phyloP scores from a whole-genome alignment of 2,888 invertebrate genomes.

The Amiota minor region DNA sequence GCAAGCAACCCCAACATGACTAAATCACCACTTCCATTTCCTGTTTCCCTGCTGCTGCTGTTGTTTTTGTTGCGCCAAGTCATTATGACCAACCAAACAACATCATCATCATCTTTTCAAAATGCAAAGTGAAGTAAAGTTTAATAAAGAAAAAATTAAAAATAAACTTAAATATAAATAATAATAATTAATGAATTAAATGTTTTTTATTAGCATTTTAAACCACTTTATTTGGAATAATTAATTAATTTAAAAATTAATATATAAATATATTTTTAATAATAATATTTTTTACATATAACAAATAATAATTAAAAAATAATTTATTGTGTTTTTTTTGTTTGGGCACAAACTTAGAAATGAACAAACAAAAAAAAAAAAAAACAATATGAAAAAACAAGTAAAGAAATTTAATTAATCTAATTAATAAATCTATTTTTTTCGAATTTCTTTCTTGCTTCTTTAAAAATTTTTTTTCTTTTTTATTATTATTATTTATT shows the following conservation, averaged over 20 bases:
- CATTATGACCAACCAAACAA: too few relatives aligned
- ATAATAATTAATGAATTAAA: too few relatives aligned
- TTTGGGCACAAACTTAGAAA: not conserved
- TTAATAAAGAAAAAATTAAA: too few relatives aligned
- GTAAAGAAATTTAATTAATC: conserved; percentile 37
- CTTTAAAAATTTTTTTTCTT: not conserved
- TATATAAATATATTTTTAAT: not conserved
- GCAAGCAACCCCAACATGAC: conserved; percentile 49
- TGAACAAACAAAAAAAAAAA: conserved; percentile 20
- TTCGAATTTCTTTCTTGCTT: not conserved
- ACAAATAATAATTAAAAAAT: conserved; percentile 6
- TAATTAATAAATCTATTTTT: not conserved
- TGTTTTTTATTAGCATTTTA: too few relatives aligned
- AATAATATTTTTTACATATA: not conserved
- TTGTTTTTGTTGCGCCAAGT: too few relatives aligned
- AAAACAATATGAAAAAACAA: too few relatives aligned
- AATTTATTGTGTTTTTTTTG: conserved; percentile 1
- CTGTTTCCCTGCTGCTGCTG: too few relatives aligned
- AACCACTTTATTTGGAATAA: conserved; percentile 9
- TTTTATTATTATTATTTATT: not conserved
- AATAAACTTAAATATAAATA: too few relatives aligned
- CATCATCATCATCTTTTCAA: too few relatives aligned
- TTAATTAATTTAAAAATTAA: conserved; percentile 13
- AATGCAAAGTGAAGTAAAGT: too few relatives aligned
- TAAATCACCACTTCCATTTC: conserved; percentile 39